A percentile compares a stretch with the other conserved stretches of the same genome.
Conservation (phyloP, 2,888 invertebrate genomes). For the Eristalis arbustorum region DNA sequence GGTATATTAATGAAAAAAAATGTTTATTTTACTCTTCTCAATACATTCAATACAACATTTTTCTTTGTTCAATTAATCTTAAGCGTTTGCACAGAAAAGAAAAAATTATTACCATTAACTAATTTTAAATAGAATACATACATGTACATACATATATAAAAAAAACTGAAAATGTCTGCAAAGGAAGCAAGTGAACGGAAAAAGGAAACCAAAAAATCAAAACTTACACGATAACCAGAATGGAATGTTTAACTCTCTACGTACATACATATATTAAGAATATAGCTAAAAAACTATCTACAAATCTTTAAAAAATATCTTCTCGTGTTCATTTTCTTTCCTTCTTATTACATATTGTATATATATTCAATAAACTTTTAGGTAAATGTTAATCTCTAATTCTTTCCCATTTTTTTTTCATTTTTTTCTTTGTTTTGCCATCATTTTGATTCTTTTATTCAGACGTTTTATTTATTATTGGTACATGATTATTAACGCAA, state of each 20-base stretch:
- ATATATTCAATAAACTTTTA: conserved; percentile 27
- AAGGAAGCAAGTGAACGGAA: conserved; percentile 44
- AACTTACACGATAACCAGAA: background rate
- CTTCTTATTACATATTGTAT: conserved; percentile 47
- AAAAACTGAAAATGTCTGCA: conserved; percentile 27
- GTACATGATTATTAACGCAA: background rate
- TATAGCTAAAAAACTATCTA: conserved; percentile 66
- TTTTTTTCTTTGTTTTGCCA: conserved; percentile 42
- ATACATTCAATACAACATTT: conserved; percentile 50
- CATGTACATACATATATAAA: conserved; percentile 30
- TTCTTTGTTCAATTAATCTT: conserved; percentile 44
- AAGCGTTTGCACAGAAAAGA: conserved; percentile 65
- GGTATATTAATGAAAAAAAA: conserved; percentile 38
- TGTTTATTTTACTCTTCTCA: conserved; percentile 44
- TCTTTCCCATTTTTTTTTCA: conserved; percentile 16
- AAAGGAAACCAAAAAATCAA: conserved; percentile 8
- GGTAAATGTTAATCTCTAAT: conserved; percentile 39
- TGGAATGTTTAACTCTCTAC: conserved; percentile 63
- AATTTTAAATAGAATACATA: conserved; percentile 51
- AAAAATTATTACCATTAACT: conserved; percentile 61
- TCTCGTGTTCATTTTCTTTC: conserved; percentile 21
- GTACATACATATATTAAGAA: conserved; percentile 40
- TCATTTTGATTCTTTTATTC: conserved; percentile 29
- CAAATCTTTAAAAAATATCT: conserved; percentile 64
- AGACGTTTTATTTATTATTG: background rate